Base-by-base conservation (phyloP, 1,140 invertebrate genomes). In the Drosophila albomicans region DNA sequence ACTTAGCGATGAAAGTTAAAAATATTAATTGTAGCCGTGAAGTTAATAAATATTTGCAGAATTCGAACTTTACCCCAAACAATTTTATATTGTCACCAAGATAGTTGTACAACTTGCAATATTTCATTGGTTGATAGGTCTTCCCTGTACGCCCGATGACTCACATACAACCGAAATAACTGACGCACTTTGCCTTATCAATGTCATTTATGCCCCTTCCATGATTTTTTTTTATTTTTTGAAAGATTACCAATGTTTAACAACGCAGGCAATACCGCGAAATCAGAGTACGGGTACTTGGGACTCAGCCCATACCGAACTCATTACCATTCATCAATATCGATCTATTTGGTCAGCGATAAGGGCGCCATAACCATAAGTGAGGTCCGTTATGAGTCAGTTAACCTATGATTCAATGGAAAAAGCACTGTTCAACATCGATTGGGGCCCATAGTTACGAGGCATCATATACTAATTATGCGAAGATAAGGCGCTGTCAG, bases 241-340 rank as follows among this genome's bases (percentile, higher is more conserved):
- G 43, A 72, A 32, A 65, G 52, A 65, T 72, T 57, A 58, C 51
- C 30, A 52, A 52, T 52, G 28, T 13, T 52, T 28, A 43, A 64
- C 49, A 20, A 28, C 10, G 25, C 13, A 8, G 49, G 0, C 10
- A 58, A 32, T n/a, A 70, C 10, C 58, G 25, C 48, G n/a, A 59
- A 56, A 61, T 54, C 35, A 61, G 16, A 8, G 28, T 30, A 38
- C n/a, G 64, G 20, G 7, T 13, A 41, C 30, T 54, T 59, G 56
- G 32, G 16, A 15, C n/a, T 11, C 38, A 13, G 13, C 0, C n/a
- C 11, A n/a, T 30, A 58, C 20, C 30, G 48, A 16, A 45, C 46
- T 59, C 32, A 46, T 70, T 54, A 56, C 6, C 51, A 57, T 57
- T 72, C 65, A 48, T 74, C 64, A 54, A 13, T 56, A 59, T 28